Evolutionary conservation across 1,140 invertebrate genomes (phyloP).

Genomic region (Drosophila ogumai): DNA sequence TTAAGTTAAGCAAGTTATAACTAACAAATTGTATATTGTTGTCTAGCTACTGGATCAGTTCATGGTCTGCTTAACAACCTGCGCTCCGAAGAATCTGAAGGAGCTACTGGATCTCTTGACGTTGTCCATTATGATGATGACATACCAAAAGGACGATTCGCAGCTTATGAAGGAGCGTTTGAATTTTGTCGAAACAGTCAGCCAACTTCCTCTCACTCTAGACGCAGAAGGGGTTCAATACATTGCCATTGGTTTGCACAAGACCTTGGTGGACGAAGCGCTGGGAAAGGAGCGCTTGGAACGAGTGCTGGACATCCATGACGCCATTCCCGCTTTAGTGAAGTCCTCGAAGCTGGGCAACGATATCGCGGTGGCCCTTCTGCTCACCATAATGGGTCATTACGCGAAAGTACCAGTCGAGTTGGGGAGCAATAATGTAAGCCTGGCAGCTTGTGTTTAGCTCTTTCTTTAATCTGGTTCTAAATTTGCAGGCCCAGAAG

Average conservation of each 20-base stretch:
- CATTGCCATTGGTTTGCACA: slow-evolving; percentile 24
- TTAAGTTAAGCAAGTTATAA: not conserved
- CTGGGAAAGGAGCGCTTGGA: slow-evolving; percentile 26
- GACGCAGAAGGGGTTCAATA: slow-evolving; percentile 12
- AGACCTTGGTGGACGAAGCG: slow-evolving; percentile 14
- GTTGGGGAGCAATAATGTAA: slow-evolving; percentile 2
- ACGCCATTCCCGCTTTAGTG: slow-evolving; percentile 32
- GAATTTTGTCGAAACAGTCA: slow-evolving; percentile 19
- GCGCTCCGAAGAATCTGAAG: not conserved
- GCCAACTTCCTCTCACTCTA: slow-evolving; percentile 4
- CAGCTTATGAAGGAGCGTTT: slow-evolving; percentile 24
- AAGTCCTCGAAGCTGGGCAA: slow-evolving; percentile 18
- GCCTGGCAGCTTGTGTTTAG: not conserved
- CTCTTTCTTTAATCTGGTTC: not conserved
- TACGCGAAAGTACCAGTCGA: slow-evolving; percentile 2
- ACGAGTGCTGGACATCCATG: slow-evolving; percentile 30
- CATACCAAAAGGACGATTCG: slow-evolving; percentile 16
- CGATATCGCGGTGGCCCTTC: slow-evolving; percentile 28
- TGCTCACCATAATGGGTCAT: slow-evolving; percentile 28
- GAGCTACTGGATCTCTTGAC: slow-evolving; percentile 28
- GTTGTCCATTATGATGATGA: slow-evolving; percentile 46
- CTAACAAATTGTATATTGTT: not conserved
- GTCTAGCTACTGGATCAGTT: slow-evolving; percentile 8
- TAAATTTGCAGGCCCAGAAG: slow-evolving; percentile 1
- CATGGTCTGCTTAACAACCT: not conserved